Percentiles rank a stretch among this genome's conserved stretches.
Evolutionary conservation across 2,888 invertebrate species (phyloP).

Genomic region (Lithophane ornitopus): DNA sequence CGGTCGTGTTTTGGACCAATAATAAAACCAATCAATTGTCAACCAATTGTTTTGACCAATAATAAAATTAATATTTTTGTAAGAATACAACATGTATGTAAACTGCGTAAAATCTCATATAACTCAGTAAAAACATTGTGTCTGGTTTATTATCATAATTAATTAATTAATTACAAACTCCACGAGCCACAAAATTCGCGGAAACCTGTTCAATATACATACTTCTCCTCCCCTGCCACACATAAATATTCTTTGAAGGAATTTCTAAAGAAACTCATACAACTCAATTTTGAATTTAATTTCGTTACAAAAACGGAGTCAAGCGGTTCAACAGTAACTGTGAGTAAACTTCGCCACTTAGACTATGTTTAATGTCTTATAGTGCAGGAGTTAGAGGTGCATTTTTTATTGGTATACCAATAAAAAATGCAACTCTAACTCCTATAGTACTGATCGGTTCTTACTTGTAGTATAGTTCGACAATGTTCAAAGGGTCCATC

Average conservation of each 20-base stretch:
- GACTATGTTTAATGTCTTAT: slow-evolving; percentile 28
- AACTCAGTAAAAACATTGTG: neutral
- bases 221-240: neutral
- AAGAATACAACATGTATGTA: too few relatives aligned
- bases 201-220: neutral
- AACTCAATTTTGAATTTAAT: slow-evolving; percentile 48
- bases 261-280: slow-evolving; percentile 24
- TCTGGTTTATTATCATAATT: neutral
- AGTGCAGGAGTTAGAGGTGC: slow-evolving; percentile 5
- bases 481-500: neutral
- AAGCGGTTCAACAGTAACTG: slow-evolving; percentile 9
- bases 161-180: slow-evolving; percentile 19
- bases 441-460: neutral
- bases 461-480: neutral
- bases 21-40: too few relatives aligned
- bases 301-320: slow-evolving; percentile 38
- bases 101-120: too few relatives aligned
- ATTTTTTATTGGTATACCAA: neutral
- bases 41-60: too few relatives aligned
- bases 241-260: slow-evolving; percentile 8
- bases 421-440: too few relatives aligned
- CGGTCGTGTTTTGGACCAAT: too few relatives aligned
- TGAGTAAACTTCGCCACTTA: slow-evolving; percentile 32
- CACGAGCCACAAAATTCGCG: neutral
- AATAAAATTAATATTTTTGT: too few relatives aligned